Conservation (phyloP, 2,113 vertebrate genomes). For the Aythya baeri region DNA sequence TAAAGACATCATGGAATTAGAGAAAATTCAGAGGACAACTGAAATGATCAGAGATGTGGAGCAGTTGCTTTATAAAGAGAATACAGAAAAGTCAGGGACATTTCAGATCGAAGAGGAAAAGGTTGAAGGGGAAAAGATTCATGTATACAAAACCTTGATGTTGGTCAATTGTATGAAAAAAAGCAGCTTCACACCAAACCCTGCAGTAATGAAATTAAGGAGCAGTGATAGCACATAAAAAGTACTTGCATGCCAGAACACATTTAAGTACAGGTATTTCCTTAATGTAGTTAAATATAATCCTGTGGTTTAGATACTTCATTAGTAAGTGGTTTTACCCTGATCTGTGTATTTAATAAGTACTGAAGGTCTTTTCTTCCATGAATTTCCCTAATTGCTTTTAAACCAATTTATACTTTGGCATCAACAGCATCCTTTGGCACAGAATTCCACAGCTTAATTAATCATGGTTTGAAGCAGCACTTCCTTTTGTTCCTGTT, state of each 20-base stretch:
- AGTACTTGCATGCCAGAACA: neutral
- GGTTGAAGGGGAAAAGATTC: neutral
- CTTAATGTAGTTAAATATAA: neutral
- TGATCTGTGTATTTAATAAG: slow-evolving; percentile 21
- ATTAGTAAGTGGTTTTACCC: slow-evolving; percentile 27
- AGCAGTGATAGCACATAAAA: neutral
- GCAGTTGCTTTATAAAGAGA: neutral
- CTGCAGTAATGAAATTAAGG: neutral
- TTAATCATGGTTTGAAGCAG: slow-evolving; percentile 20
- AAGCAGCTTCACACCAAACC: no score
- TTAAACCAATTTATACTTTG: slow-evolving; percentile 47
- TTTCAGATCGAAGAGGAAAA: neutral
- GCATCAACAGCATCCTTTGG: slow-evolving; percentile 40
- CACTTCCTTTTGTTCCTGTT: slow-evolving; percentile 1
- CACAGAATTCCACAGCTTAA: slow-evolving; percentile 18
- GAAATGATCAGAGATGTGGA: neutral
- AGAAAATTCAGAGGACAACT: neutral
- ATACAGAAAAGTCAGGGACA: neutral
- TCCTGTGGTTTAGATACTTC: neutral
- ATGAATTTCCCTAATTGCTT: slow-evolving; percentile 31
- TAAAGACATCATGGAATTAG: neutral
- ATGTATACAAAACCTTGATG: neutral
- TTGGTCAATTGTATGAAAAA: neutral
- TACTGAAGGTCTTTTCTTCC: slow-evolving; percentile 8
- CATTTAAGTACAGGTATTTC: neutral